These are phyloP conservation scores for Cossypha niveicapilla DNA, from an alignment of 2,797 vertebrate genomes.

Conservation along the genomic window DNA sequence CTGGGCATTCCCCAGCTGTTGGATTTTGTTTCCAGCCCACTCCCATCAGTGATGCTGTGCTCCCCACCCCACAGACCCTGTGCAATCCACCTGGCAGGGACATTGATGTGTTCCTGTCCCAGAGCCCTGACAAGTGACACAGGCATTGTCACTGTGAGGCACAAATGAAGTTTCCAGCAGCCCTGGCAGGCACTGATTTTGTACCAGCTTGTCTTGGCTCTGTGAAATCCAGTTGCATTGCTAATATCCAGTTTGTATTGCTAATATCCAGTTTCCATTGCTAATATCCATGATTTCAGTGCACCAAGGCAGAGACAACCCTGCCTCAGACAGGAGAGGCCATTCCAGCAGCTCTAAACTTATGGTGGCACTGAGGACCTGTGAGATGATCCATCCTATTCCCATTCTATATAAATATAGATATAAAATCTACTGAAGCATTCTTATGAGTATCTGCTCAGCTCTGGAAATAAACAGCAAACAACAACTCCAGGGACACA, in stretches of 20 bases:
- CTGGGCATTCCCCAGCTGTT: background rate
- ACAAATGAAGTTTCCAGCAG: background rate
- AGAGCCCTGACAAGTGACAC: background rate
- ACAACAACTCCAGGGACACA: background rate
- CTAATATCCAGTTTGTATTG: background rate
- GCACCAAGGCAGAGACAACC: background rate
- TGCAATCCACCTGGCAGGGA: background rate
- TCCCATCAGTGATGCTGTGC: background rate
- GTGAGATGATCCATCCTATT: background rate
- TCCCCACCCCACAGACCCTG: background rate
- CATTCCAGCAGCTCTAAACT: background rate
- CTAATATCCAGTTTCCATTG: background rate
- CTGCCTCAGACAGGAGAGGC: background rate
- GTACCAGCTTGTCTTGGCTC: background rate
- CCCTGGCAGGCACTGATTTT: background rate
- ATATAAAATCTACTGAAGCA: background rate
- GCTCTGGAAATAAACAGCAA: background rate
- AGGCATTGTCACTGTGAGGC: background rate
- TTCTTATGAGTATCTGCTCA: background rate
- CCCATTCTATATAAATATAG: background rate
- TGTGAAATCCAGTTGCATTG: background rate
- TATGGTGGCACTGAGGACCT: background rate
- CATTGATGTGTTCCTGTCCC: background rate
- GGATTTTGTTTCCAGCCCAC: background rate
- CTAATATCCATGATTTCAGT: background rate